A percentile compares a stretch with the other conserved stretches of the same genome.
Evolutionary conservation across 2,113 vertebrate species (phyloP).

Genomic region (Poecilia latipinna): DNA sequence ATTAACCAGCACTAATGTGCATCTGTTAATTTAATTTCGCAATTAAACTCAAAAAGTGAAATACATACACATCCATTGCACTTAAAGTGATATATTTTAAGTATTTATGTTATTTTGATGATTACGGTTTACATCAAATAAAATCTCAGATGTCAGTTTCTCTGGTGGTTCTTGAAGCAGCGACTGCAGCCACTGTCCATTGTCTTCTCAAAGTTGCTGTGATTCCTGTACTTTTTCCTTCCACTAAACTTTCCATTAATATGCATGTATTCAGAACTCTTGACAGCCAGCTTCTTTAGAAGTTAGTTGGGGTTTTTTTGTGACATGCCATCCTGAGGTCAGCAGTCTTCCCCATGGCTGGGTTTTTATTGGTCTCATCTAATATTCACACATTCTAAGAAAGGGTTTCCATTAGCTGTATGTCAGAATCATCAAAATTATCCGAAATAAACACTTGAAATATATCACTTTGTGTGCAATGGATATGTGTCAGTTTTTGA

Average conservation of each 20-base stretch:
- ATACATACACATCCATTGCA: too few species aligned
- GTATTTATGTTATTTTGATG: neutral
- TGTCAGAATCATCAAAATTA: neutral
- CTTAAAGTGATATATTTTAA: neutral
- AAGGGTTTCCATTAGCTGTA: neutral
- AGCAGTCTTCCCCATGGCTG: too few species aligned
- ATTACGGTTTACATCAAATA: neutral
- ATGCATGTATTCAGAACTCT: neutral
- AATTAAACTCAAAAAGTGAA: neutral
- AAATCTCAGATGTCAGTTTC: too few species aligned
- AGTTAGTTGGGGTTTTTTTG: neutral
- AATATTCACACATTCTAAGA: neutral
- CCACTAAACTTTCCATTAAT: neutral
- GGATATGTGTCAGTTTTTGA: neutral
- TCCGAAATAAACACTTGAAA: neutral
- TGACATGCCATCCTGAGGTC: too few species aligned
- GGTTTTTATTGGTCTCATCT: neutral
- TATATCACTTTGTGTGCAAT: neutral
- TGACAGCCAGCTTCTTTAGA: constrained; percentile 35
- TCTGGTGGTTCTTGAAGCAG: too few species aligned
- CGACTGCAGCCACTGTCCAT: too few species aligned
- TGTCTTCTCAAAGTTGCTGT: too few species aligned
- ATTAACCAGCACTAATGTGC: neutral
- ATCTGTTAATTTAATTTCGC: neutral
- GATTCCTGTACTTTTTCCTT: neutral